Base-by-base conservation (phyloP, 2,888 invertebrate genomes). In the Rhamphomyia laevipes region DNA sequence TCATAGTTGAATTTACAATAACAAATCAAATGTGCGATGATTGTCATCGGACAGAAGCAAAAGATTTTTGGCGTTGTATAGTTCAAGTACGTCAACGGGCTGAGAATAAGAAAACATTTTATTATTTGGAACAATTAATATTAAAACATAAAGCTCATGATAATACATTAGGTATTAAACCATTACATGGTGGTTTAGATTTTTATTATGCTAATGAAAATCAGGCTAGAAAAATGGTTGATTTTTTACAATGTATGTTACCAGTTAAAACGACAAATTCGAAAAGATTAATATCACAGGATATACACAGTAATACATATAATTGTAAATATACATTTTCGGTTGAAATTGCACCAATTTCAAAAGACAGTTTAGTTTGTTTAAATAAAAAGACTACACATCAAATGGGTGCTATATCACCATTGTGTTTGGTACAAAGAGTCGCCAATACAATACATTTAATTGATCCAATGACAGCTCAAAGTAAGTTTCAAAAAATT, bases 21-120 rank as follows among this genome's bases (percentile, higher is more conserved):
- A 84, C 83, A 61, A 84, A 87, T 73, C 94, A 95, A 68, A 94
- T 97, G 90, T 99, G 99, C 68, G 88, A 90, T 63, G 92, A 94
- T 51, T 99, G 99, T 67, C 96, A 97, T 68, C 81, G 95, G 15
- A 81, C 86, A 0, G 97, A 99, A 70, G 97, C 97, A 0, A 94
- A 99, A 67, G 88, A 99, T 71, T 99, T 82, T 65, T 99, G 99
- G 99, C 84, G 88, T 61, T 92, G 96, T 38, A 61, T 90, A 67
- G 87, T 90, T 48, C 86, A 97, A 81, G 83, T 92, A 7, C 74
- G 92, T 30, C 91, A 91, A 62, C 80, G 85, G 50, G 81, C 89
- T 0, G 86, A 86, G 57, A 97, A 96, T 69, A 92, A 94, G 65
- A 97, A 96, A 70, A 97, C 97, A 0, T 88, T 99, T 63, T 97